Conservation (phyloP, 2,113 vertebrate genomes). For the Scopus umbretta region DNA sequence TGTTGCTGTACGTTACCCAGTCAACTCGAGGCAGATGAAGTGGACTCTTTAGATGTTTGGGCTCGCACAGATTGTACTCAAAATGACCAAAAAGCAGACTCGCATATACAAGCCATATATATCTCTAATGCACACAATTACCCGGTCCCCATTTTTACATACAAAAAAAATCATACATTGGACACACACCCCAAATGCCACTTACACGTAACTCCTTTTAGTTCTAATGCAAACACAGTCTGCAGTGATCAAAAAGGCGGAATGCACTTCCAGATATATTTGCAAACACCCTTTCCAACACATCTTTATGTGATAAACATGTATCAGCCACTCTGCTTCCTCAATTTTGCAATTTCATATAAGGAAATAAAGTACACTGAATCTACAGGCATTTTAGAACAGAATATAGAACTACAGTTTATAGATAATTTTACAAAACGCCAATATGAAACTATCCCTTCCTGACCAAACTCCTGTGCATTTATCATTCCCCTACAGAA, state of each 20-base stretch:
- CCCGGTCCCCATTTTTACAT: not conserved
- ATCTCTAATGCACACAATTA: not conserved
- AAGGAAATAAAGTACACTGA: not conserved
- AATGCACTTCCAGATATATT: not conserved
- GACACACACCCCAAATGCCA: not conserved
- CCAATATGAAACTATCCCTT: constrained; percentile 42
- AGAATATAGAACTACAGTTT: not conserved
- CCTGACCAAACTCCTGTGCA: not conserved
- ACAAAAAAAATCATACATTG: not conserved
- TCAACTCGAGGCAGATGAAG: not conserved
- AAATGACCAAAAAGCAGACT: not conserved
- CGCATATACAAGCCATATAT: accelerated
- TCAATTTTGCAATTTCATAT: not conserved
- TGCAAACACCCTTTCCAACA: not conserved
- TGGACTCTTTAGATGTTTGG: too few relatives aligned
- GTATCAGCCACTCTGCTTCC: not conserved
- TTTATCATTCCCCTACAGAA: constrained; percentile 59
- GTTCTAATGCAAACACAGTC: not conserved
- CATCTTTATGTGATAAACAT: not conserved
- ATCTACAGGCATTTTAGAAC: not conserved
- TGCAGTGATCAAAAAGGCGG: not conserved
- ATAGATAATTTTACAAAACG: not conserved
- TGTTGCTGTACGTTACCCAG: not conserved
- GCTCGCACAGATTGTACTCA: too few relatives aligned
- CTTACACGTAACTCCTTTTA: accelerated